Evolutionary conservation across 2,888 invertebrate genomes (phyloP), one percentile per base, ranked within the genome.

Genomic region (Protophormia terraenovae): DNA sequence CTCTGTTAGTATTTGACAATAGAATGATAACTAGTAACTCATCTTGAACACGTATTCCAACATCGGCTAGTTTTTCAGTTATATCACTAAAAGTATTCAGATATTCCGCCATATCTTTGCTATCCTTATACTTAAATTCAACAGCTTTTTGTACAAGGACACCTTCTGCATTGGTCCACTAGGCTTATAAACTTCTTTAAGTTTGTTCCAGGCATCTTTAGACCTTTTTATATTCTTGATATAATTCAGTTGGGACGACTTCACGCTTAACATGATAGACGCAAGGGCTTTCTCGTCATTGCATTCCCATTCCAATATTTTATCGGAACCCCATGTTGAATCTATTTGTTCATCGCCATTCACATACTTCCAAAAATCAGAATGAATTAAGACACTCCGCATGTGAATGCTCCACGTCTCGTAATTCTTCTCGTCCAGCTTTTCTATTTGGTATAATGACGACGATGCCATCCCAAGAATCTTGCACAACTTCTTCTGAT

Each of bases 101-200:
- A 41, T 69, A 62, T 38, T 73, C 58, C 1, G 32, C 19, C 60
- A n/a, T n/a, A n/a, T n/a, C n/a, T n/a, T n/a, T n/a, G n/a, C n/a
- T n/a, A n/a, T n/a, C n/a, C 32, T 47, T 79, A 81, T 83, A 10
- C 78, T 62, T 12, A 78, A n/a, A 14, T 45, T 76, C 14, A 87
- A 53, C 16, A 87, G 35, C 29, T 82, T 71, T 16, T 87, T 85
- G 29, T 81, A 84, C 10, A 86, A 55, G 3, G 45, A 27, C 1
- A 86, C 82, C 16, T 84, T 84, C 32, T 72, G 35, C n/a, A 78
- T 60, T 0, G 86, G 84, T 1, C 84, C 82, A 10, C 53, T 69
- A 27, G 84, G 86, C 35, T 80, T 60, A 35, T 84, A 50, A 3
- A 84, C 66, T 12, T 77, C 41, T n/a, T 22, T 16, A 10, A 86